Conservation (phyloP, 2,888 invertebrate genomes). For the Andrena flavipes region DNA sequence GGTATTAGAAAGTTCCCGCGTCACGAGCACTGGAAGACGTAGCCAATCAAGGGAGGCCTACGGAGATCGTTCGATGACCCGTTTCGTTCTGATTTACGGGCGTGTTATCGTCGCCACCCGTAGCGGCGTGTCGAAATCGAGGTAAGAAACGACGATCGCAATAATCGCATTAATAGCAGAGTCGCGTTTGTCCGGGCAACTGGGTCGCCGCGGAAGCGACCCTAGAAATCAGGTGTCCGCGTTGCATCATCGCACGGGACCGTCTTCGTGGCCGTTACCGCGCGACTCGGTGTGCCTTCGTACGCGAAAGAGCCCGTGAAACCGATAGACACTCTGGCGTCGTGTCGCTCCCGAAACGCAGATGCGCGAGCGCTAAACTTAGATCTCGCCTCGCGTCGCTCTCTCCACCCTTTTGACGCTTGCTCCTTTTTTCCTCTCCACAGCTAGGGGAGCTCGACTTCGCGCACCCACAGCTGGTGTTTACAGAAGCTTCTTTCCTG, state of each 20-base stretch:
- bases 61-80: background rate
- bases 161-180: constrained; percentile 43
- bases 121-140: background rate
- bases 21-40: no score
- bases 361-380: constrained; percentile 22
- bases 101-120: background rate
- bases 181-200: constrained; percentile 37
- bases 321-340: constrained; percentile 24
- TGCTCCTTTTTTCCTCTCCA: constrained; percentile 20
- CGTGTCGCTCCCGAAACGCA: constrained; percentile 32
- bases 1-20: no score
- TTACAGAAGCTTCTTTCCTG: background rate
- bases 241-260: constrained; percentile 75
- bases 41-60: background rate
- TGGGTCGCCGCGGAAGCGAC: constrained; percentile 57
- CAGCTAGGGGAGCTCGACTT: background rate
- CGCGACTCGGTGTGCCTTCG: background rate
- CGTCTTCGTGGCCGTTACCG: no score
- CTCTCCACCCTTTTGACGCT: constrained; percentile 37
- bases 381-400: constrained; percentile 18
- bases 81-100: background rate
- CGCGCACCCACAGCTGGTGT: constrained; percentile 10
- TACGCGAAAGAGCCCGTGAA: constrained; percentile 8
- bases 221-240: constrained; percentile 76
- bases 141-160: constrained; percentile 27